Evolutionary conservation across 2,888 invertebrate genomes (phyloP).

Genomic region (Epirrhoe tristata): DNA sequence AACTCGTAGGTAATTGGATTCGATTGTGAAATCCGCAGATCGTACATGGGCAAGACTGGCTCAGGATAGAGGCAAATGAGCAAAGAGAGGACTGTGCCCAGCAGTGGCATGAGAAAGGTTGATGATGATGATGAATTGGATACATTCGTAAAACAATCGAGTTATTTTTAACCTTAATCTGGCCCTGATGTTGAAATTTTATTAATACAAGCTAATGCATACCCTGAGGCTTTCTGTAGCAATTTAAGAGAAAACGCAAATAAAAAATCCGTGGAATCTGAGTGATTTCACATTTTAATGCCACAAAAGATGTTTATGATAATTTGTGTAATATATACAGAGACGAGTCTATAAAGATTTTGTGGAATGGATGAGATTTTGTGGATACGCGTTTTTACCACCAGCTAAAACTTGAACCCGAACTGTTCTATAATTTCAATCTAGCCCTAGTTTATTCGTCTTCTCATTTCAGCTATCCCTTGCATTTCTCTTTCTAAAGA

Average conservation of each 20-base stretch:
- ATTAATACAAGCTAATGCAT: constrained; percentile 47
- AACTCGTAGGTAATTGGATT: too few relatives aligned
- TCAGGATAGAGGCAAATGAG: too few relatives aligned
- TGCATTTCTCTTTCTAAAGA: background rate
- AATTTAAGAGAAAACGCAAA: constrained; percentile 37
- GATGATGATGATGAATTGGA: too few relatives aligned
- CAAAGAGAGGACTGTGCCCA: too few relatives aligned
- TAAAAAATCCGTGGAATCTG: constrained; percentile 39
- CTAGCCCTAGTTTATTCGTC: too few relatives aligned
- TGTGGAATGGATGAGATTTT: background rate
- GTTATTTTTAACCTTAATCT: constrained; percentile 5
- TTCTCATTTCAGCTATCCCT: too few relatives aligned
- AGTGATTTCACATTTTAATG: constrained; percentile 24
- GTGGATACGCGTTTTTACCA: background rate
- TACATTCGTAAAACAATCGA: background rate
- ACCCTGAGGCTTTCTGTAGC: constrained; percentile 44
- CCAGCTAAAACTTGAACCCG: too few relatives aligned
- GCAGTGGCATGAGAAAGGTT: too few relatives aligned
- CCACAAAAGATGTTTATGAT: constrained; percentile 9
- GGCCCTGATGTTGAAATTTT: constrained; percentile 44
- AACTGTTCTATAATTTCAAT: too few relatives aligned
- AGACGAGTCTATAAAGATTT: background rate
- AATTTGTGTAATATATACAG: constrained; percentile 10
- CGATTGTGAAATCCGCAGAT: too few relatives aligned
- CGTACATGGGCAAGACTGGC: too few relatives aligned